Percentiles rank a stretch among this genome's conserved stretches.
Conservation (phyloP, 2,888 invertebrate genomes). For the Campoletis raptor region DNA sequence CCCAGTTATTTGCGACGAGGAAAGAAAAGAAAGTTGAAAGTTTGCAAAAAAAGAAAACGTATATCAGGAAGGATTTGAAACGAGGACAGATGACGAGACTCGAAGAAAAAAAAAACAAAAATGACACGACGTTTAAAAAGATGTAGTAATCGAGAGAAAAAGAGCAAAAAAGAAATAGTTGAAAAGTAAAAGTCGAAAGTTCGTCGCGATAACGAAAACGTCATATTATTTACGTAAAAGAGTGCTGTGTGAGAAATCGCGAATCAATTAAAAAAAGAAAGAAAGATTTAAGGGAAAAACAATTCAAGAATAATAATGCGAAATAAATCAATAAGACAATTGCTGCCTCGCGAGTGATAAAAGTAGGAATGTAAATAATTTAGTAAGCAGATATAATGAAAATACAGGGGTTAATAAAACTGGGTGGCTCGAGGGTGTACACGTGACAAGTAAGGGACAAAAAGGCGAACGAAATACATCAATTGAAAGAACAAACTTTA, state of each 20-base stretch:
- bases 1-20: conserved; percentile 6
- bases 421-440: conserved; percentile 41
- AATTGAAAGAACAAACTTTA: not conserved
- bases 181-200: conserved; percentile 19
- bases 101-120: conserved; percentile 1
- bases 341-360: conserved; percentile 62
- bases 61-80: conserved; percentile 21
- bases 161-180: conserved; percentile 4
- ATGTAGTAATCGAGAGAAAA: not conserved
- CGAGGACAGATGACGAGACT: conserved; percentile 18
- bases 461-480: conserved; percentile 8
- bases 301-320: conserved; percentile 8
- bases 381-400: conserved; percentile 53
- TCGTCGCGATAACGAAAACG: not conserved
- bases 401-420: conserved; percentile 21
- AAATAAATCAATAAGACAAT: conserved; percentile 7
- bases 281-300: conserved; percentile 5
- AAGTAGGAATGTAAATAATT: conserved; percentile 65
- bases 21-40: conserved; percentile 18
- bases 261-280: conserved; percentile 10
- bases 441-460: conserved; percentile 19
- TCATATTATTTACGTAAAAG: conserved; percentile 10
- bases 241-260: not conserved
- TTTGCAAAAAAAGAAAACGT: not conserved
- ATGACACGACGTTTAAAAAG: not conserved